Percentiles rank a stretch among this genome's conserved stretches.
Conservation (phyloP, 2,113 vertebrate genomes). For the Pungitius pungitius region DNA sequence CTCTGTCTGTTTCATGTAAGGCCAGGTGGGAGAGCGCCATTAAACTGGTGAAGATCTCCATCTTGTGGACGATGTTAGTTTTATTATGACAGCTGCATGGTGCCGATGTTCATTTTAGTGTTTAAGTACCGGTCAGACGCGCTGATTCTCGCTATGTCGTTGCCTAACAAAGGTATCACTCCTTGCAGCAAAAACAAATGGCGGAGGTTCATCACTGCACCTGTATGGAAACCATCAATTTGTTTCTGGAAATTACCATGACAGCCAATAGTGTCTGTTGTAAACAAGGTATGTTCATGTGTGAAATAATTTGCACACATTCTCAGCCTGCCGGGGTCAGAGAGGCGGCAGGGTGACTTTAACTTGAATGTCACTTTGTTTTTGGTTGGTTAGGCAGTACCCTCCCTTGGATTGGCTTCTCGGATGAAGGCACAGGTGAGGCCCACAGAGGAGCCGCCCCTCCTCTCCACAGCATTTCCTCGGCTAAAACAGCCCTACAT, state of each 20-base stretch:
- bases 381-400: slow-evolving; percentile 82
- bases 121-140: slow-evolving; percentile 8
- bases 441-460: slow-evolving; percentile 74
- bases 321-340: slow-evolving; percentile 72
- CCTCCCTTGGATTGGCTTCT: slow-evolving; percentile 81
- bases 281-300: slow-evolving; percentile 69
- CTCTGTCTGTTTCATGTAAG: slow-evolving; percentile 33
- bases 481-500: slow-evolving; percentile 79
- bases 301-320: slow-evolving; percentile 73
- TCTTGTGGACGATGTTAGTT: slow-evolving; percentile 79
- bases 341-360: slow-evolving; percentile 80
- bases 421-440: slow-evolving; percentile 87
- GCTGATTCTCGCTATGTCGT: not conserved
- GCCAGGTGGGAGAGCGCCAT: slow-evolving; percentile 37
- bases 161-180: not conserved
- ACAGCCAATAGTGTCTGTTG: slow-evolving; percentile 33
- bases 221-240: not conserved
- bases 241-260: slow-evolving; percentile 12
- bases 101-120: slow-evolving; percentile 17
- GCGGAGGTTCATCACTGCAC: not conserved
- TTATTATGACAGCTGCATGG: slow-evolving; percentile 1
- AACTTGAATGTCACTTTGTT: slow-evolving; percentile 85
- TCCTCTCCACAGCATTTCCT: slow-evolving; percentile 66
- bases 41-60: slow-evolving; percentile 83
- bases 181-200: not conserved